Evolutionary conservation across 2,888 invertebrate genomes (phyloP), one percentile per base, ranked within the genome.

Genomic region (Myopa testacea): DNA sequence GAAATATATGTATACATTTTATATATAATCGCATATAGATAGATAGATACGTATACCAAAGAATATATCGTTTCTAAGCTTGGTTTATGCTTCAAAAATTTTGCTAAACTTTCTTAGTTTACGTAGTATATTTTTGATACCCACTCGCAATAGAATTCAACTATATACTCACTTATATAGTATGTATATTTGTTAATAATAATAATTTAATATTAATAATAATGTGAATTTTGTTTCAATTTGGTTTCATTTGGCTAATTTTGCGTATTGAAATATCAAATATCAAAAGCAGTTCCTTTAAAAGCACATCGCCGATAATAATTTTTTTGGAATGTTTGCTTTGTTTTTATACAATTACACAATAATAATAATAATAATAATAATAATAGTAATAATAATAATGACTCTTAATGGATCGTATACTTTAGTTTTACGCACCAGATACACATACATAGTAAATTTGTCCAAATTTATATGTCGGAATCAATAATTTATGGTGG

Each of bases 201-300:
- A 45, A 75, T 4, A 40, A 40, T 40, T 6, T 45, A 1, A 45
- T 45, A 45, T 2, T 45, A 10, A 45, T 45, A 45, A 45, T 45
- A 6, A 45, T 45, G 10, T 75, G 40, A 40, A 40, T 69, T 34
- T 58, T 37, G 55, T 75, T 58, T 58, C 14, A 67, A 65, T 19
- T 58, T 37, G 58, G n/a, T 52, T 58, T 68, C 50, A 75, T 75
- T 75, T 75, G 75, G 75, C 75, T 75, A 75, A 75, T 69, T 75
- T 75, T 45, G 45, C 50, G 19, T 75, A 50, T 69, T 60, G 69
- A 69, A 60, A 75, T 75, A 75, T 75, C 75, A 69, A 60, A 75
- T 75, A 75, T 75, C 75, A 69, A 75, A 75, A 75, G 75, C 75
- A 68, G 55, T 75, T 75, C 38, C 40, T 68, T 75, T 75, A 67